A percentile compares a stretch with the other conserved stretches of the same genome.
phyloP scores from a whole-genome alignment of 1,140 invertebrate genomes.

The Cydia strobilella region DNA sequence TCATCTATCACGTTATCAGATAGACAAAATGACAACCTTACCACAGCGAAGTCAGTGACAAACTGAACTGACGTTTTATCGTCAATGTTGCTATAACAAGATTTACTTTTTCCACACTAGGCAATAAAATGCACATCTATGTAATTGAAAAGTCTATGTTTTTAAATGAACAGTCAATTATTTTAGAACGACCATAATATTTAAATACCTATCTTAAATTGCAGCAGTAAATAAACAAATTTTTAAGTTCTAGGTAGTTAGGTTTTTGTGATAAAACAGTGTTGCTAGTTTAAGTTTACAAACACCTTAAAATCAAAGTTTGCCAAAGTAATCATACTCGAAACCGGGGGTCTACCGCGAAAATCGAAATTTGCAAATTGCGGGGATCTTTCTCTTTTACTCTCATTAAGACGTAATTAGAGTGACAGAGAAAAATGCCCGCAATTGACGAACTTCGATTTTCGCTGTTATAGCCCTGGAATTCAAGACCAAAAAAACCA shows the following conservation, averaged over 20 bases:
- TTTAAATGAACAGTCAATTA: background rate
- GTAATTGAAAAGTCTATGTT: background rate
- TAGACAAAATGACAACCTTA: constrained; percentile 77
- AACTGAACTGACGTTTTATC: constrained; percentile 69
- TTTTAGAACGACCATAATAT: background rate
- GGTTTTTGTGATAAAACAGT: background rate
- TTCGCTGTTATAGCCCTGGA: no score
- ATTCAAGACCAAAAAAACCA: no score
- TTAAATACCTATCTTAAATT: no score
- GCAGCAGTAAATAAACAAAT: no score
- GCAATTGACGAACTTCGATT: no score
- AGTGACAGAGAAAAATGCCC: no score
- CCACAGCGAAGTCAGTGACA: constrained; percentile 77
- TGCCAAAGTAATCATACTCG: background rate
- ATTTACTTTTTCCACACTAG: background rate
- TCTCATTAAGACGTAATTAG: no score
- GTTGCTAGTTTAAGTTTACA: background rate
- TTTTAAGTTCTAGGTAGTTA: background rate
- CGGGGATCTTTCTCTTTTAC: no score
- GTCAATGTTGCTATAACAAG: constrained; percentile 43
- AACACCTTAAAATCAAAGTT: background rate
- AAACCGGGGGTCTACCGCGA: no score
- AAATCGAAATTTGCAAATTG: no score
- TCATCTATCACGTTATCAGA: constrained; percentile 71
- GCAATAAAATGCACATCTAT: background rate